phyloP scores from a whole-genome alignment of 1,140 invertebrate genomes.

The Harpegnathos saltator region DNA sequence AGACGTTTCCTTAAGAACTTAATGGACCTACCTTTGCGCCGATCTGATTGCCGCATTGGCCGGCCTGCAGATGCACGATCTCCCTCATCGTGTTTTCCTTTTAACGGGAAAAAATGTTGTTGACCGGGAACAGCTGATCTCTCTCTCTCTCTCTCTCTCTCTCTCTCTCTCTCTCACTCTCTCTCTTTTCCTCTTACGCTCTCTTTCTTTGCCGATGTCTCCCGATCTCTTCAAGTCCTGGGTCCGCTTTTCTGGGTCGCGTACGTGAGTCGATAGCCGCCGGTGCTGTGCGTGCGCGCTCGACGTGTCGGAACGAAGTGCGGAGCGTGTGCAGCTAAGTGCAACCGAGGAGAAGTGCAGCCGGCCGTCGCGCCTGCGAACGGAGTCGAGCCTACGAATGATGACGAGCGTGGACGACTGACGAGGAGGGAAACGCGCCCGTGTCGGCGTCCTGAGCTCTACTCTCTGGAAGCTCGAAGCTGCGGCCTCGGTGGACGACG shows the following conservation, averaged over 20 bases:
- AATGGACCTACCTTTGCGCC: slow-evolving; percentile 88
- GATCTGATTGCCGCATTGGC: slow-evolving; percentile 92
- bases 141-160: neutral
- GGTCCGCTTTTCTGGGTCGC: neutral
- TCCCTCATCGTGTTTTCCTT: slow-evolving; percentile 87
- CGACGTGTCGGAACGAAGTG: slow-evolving; percentile 39
- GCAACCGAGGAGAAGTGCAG: slow-evolving; percentile 47
- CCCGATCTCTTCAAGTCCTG: neutral
- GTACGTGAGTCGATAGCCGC: neutral
- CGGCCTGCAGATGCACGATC: slow-evolving; percentile 92
- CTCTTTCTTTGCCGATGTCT: no score
- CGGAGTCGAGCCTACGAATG: slow-evolving; percentile 58
- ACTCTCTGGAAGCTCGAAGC: slow-evolving; percentile 52
- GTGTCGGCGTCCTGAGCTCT: slow-evolving; percentile 68
- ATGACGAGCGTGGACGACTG: slow-evolving; percentile 46
- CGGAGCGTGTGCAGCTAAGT: slow-evolving; percentile 58
- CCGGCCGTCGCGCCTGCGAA: slow-evolving; percentile 56
- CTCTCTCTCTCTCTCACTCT: neutral
- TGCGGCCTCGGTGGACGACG: neutral
- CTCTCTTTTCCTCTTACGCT: no score
- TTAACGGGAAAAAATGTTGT: neutral
- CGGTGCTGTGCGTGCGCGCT: slow-evolving; percentile 24
- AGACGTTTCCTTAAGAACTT: neutral
- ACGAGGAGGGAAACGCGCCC: slow-evolving; percentile 67
- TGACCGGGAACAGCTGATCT: slow-evolving; percentile 49